Evolutionary conservation across 2,888 invertebrate species (phyloP), one percentile per base, ranked within the genome.

Genomic region (Rhingia rostrata): DNA sequence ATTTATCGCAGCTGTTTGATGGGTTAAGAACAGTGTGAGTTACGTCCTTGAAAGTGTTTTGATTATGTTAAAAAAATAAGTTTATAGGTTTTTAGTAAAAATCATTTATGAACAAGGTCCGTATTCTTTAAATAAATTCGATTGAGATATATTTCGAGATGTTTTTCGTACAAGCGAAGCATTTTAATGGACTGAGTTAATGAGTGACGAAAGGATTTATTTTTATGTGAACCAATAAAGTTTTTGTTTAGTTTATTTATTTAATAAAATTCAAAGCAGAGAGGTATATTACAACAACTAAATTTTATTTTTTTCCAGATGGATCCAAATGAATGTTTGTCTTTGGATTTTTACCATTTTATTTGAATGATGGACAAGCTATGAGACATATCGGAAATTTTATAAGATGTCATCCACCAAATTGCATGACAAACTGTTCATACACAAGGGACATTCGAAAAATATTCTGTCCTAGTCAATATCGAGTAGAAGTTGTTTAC

Each of bases 11-110:
- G 54, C 35, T 64, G 61, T 39, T 73, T 56, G 37, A 66, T 49
- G 37, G 47, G 22, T 22, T 12, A 49, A 12, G 9, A 61, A 43
- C 49, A 67, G 72, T 41, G 35, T 22, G 45, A 32, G 58, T n/a
- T 39, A 37, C 35, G 82, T 66, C 78, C 82, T 83, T 78, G 61
- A 67, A 77, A 30, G 47, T 35, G 45, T n/a, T 72, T 61, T 45
- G 54, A 45, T 41, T 35, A 37, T 41, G 33, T 39, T n/a, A n/a
- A 53, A 43, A 39, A 70, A 41, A 22, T 22, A 22, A 22, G 22
- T 56, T 45, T 33, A 72, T 63, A 22, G 47, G 12, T 43, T 14
- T 51, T 12, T 37, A 5, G 12, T 78, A 12, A 45, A 12, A 45
- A 35, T 49, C n/a, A 66, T 43, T 70, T 56, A 51, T 51, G 30